Percentiles rank a stretch among this genome's conserved stretches.
Evolutionary conservation across 2,888 invertebrate species (phyloP).

Genomic region (Venustoraphidia nigricollis): DNA sequence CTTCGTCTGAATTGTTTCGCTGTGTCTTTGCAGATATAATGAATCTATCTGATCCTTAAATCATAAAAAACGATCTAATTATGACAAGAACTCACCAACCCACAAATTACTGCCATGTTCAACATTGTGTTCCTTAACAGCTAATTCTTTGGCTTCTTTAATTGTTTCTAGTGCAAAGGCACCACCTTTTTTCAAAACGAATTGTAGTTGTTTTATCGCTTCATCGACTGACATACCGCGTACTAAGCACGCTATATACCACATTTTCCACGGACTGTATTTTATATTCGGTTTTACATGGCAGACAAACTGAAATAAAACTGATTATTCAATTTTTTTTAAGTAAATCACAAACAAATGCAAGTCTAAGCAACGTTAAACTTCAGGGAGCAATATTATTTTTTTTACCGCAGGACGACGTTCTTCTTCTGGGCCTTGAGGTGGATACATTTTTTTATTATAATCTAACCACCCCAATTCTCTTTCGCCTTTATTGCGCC

Average conservation of each 20-base stretch:
- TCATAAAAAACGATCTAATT: not conserved
- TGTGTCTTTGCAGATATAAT: not conserved
- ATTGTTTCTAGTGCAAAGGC: conserved; percentile 57
- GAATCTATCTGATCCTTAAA: conserved; percentile 4
- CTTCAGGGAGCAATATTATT: conserved; percentile 11
- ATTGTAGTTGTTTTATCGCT: conserved; percentile 79
- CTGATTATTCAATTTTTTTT: conserved; percentile 1
- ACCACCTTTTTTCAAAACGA: conserved; percentile 67
- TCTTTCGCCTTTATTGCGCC: conserved; percentile 27
- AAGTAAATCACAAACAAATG: not conserved
- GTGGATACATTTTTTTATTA: conserved; percentile 68
- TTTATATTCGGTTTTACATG: conserved; percentile 73
- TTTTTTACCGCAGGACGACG: conserved; percentile 66
- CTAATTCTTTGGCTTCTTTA: conserved; percentile 77
- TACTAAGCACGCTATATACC: conserved; percentile 77
- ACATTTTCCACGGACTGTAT: conserved; percentile 84
- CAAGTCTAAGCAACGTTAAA: not conserved
- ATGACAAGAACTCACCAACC: conserved; percentile 56
- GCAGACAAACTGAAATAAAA: conserved; percentile 62
- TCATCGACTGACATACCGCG: conserved; percentile 90
- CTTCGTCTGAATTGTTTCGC: no score
- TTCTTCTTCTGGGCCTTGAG: conserved; percentile 56
- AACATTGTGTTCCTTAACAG: conserved; percentile 78
- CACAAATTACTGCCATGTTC: conserved; percentile 91
- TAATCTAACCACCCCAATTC: conserved; percentile 37